Percentiles rank a stretch among this genome's conserved stretches.
Evolutionary conservation across 2,888 invertebrate species (phyloP).

Genomic region (Lepidochitona cinerea): DNA sequence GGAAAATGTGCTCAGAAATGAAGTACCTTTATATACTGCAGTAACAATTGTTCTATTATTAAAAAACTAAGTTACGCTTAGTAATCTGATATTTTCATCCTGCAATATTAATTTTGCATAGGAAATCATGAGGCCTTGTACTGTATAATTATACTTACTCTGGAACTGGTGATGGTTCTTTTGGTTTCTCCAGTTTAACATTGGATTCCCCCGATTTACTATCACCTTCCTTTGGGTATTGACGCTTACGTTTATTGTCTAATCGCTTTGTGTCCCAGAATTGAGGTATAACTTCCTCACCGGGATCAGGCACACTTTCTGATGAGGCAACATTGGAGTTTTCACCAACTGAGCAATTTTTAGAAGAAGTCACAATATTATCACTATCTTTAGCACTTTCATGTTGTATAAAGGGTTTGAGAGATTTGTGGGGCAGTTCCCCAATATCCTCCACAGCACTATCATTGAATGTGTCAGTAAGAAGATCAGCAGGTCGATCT

Average conservation of each 20-base stretch:
- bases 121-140: no score
- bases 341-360: background rate
- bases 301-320: background rate
- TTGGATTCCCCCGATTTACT: background rate
- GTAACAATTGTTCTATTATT: no score
- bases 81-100: no score
- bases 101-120: no score
- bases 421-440: background rate
- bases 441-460: background rate
- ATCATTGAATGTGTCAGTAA: background rate
- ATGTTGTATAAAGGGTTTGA: background rate
- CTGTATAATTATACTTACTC: slow-evolving; percentile 5
- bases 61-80: no score
- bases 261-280: background rate
- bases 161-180: background rate
- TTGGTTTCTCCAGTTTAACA: background rate
- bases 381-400: background rate
- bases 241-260: background rate
- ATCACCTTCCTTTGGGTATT: background rate
- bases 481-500: background rate
- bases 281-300: background rate
- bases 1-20: no score
- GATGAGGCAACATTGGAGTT: background rate
- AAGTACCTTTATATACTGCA: no score
- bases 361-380: background rate